A percentile compares a stretch with the other conserved stretches of the same genome.
Conservation (phyloP, 2,888 invertebrate species). For the Campoplex nolae region DNA sequence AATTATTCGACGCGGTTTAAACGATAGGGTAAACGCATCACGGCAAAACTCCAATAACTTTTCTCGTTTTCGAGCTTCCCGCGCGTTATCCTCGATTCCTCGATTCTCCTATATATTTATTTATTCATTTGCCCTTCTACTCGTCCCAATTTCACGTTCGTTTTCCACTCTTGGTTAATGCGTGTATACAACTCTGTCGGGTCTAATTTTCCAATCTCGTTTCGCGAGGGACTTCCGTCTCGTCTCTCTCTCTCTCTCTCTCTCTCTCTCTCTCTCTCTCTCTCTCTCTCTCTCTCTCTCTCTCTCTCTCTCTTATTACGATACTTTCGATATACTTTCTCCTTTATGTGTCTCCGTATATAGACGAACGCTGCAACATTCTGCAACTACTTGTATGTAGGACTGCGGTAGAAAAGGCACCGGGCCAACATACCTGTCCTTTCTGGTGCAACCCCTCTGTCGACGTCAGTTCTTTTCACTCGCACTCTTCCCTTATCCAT, state of each 20-base stretch:
- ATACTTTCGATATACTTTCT: constrained; percentile 45
- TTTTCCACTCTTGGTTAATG: constrained; percentile 51
- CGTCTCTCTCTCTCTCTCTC: neutral
- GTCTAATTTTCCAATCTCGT: constrained; percentile 63
- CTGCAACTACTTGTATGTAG: constrained; percentile 50
- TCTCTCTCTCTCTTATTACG: constrained; percentile 17
- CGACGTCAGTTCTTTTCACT: constrained; percentile 65
- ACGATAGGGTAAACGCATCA: constrained; percentile 12
- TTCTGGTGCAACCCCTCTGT: constrained; percentile 53
- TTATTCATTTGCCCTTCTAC: neutral
- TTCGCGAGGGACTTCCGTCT: constrained; percentile 44
- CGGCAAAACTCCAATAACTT: constrained; percentile 20
- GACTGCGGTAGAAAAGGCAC: constrained; percentile 61
- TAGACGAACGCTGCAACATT: constrained; percentile 14
- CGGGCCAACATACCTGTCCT: constrained; percentile 60
- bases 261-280: neutral
- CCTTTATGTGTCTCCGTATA: neutral
- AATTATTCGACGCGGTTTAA: constrained; percentile 40
- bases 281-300: neutral
- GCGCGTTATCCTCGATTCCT: constrained; percentile 36
- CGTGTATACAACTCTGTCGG: constrained; percentile 56
- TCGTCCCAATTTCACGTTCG: constrained; percentile 3
- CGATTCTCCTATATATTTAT: constrained; percentile 40
- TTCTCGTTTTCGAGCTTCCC: constrained; percentile 33
- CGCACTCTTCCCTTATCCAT: constrained; percentile 29